Evolutionary conservation across 1,140 invertebrate genomes (phyloP).

Genomic region (Nephotettix cincticeps): DNA sequence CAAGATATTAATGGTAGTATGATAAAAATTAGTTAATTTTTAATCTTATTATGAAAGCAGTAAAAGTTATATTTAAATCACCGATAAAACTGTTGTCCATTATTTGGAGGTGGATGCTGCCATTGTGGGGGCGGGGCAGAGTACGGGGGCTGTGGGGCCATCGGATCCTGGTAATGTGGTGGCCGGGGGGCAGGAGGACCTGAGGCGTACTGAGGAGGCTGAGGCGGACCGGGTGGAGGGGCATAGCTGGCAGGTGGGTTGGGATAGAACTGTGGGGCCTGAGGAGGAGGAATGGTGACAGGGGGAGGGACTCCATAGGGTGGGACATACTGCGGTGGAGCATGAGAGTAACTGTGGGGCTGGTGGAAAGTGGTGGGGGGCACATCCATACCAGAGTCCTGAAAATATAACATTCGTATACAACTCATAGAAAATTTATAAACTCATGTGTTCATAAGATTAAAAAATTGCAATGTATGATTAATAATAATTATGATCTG

Average conservation of each 20-base stretch:
- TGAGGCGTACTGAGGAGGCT: not conserved
- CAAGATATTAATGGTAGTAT: too few relatives aligned
- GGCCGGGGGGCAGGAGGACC: conserved; percentile 18
- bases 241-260: conserved; percentile 17
- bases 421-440: too few relatives aligned
- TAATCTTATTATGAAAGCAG: too few relatives aligned
- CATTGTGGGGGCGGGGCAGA: conserved; percentile 23
- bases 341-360: conserved; percentile 16
- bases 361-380: conserved; percentile 16
- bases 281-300: conserved; percentile 24
- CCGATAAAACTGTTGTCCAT: conserved; percentile 20
- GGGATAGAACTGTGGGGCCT: conserved; percentile 21
- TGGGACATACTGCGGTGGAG: conserved; percentile 26
- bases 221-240: not conserved
- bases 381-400: conserved; percentile 18
- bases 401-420: too few relatives aligned
- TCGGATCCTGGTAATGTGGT: conserved; percentile 10
- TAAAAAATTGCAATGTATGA: too few relatives aligned
- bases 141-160: conserved; percentile 11
- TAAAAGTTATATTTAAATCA: too few relatives aligned
- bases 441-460: too few relatives aligned
- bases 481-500: too few relatives aligned
- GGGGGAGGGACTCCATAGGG: conserved; percentile 28
- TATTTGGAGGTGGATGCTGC: conserved; percentile 25
- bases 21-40: too few relatives aligned